phyloP scores from a whole-genome alignment of 2,888 invertebrate species.

The Meiosimyza decipiens region DNA sequence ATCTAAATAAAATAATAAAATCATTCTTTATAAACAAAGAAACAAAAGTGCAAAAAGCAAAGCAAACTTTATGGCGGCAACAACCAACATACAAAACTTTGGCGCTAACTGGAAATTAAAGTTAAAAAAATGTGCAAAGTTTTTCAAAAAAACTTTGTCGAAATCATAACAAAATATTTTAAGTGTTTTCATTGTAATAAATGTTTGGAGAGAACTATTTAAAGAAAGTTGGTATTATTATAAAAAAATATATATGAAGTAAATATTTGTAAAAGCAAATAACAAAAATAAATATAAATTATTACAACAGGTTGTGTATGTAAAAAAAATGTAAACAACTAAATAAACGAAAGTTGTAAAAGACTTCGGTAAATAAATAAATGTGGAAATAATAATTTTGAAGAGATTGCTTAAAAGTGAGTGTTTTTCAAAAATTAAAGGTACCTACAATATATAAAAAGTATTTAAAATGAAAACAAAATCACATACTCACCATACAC shows the following conservation, averaged over 20 bases:
- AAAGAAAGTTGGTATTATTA: too few relatives aligned
- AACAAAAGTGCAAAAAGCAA: not conserved
- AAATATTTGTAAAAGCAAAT: not conserved
- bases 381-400: not conserved
- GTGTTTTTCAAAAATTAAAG: constrained; percentile 15
- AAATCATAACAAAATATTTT: constrained; percentile 7
- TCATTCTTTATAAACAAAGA: not conserved
- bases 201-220: constrained; percentile 7
- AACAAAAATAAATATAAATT: constrained; percentile 28
- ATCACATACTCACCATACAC: constrained; percentile 2
- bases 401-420: constrained; percentile 20
- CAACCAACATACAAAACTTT: not conserved
- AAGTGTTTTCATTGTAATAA: constrained; percentile 24
- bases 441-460: constrained; percentile 12
- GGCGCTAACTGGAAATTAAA: not conserved
- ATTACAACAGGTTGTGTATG: constrained; percentile 31
- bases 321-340: constrained; percentile 21
- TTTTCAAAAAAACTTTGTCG: constrained; percentile 11
- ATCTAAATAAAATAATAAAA: not conserved
- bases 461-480: constrained; percentile 17
- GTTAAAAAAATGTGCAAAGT: constrained; percentile 1
- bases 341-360: constrained; percentile 28
- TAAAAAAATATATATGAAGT: constrained; percentile 14
- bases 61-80: constrained; percentile 2
- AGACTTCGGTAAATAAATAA: not conserved